Conservation (phyloP, 2,888 invertebrate species). For the Pediacus dermestoides region DNA sequence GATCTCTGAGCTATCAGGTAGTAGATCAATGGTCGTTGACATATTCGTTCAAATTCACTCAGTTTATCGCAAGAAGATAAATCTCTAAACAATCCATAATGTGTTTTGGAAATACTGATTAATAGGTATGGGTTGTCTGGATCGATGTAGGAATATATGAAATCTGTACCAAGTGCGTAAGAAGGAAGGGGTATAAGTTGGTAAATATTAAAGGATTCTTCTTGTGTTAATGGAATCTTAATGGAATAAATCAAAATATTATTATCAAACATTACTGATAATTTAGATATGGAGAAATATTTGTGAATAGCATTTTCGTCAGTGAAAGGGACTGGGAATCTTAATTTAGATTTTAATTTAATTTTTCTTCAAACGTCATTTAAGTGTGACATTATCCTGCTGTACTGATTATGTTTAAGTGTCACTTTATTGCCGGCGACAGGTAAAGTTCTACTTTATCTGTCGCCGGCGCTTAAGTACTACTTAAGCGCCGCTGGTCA, state of each 20-base stretch:
- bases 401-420: no score
- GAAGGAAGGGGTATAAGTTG: background rate
- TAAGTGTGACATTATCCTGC: no score
- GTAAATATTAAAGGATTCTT: background rate
- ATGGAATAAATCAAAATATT: constrained; percentile 2
- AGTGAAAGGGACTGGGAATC: constrained; percentile 4
- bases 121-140: background rate
- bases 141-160: constrained; percentile 4
- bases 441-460: no score
- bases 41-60: no score
- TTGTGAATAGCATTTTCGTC: constrained; percentile 6
- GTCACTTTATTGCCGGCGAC: no score
- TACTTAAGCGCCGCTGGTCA: no score
- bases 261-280: constrained; percentile 7
- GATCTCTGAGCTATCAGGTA: no score
- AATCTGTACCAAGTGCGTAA: background rate
- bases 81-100: no score
- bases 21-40: no score
- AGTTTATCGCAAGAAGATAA: no score
- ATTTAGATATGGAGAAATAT: constrained; percentile 10
- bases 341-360: background rate
- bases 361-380: no score
- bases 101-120: constrained; percentile 1
- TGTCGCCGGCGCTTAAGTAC: no score
- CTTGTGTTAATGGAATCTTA: background rate